Conservation (phyloP, 1,140 invertebrate species). For the Brachionus rotundiformis region DNA sequence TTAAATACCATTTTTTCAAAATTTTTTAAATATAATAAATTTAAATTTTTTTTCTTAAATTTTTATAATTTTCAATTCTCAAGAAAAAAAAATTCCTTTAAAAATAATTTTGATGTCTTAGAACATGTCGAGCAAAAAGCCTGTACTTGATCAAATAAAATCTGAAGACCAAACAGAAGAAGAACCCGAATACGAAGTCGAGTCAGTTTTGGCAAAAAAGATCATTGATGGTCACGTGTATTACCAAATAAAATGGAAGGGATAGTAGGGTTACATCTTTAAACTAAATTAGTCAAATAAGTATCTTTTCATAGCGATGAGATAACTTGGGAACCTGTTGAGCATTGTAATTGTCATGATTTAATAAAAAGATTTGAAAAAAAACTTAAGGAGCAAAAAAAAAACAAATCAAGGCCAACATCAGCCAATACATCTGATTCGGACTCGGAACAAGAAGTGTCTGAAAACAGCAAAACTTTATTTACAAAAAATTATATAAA, state of each 20-base stretch:
- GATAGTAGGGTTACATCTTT: no score
- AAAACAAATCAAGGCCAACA: constrained; percentile 58
- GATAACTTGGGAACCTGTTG: constrained; percentile 60
- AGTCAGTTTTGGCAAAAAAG: constrained; percentile 4
- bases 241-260: constrained; percentile 46
- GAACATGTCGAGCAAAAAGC: no score
- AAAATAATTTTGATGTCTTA: no score
- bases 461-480: neutral
- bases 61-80: no score
- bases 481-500: constrained; percentile 60
- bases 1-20: no score
- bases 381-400: constrained; percentile 1
- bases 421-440: neutral
- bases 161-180: no score
- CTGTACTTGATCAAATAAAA: no score
- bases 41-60: no score
- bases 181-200: constrained; percentile 21
- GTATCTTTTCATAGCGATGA: neutral
- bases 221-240: neutral
- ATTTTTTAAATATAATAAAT: no score
- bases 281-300: neutral
- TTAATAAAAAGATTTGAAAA: constrained; percentile 85
- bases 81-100: no score
- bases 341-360: constrained; percentile 81
- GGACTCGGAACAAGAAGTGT: neutral